These are phyloP conservation scores for Aphelenchoides fujianensis DNA, from an alignment of 1,140 invertebrate species.

Conservation along the genomic window DNA sequence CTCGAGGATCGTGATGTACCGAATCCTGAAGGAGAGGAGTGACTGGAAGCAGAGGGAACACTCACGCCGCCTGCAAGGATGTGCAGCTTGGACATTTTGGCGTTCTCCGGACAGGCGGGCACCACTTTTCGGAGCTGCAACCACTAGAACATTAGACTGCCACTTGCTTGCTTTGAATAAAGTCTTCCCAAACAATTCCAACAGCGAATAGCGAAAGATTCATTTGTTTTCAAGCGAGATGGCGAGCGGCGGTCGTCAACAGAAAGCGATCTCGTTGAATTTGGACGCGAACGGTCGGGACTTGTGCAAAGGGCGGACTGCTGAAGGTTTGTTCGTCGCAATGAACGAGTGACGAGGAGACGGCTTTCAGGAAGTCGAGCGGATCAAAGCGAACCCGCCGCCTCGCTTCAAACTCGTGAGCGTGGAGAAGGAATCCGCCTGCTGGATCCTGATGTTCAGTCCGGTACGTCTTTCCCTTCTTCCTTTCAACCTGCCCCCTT, in stretches of 20 bases:
- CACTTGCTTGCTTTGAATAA: slow-evolving; percentile 13
- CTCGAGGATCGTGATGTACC: slow-evolving; percentile 22
- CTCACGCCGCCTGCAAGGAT: slow-evolving; percentile 17
- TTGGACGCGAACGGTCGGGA: neutral
- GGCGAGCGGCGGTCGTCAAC: slow-evolving; percentile 2
- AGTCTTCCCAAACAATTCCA: too few relatives aligned
- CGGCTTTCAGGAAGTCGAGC: neutral
- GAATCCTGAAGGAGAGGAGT: too few relatives aligned
- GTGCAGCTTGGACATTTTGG: slow-evolving; percentile 20
- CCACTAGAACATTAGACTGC: too few relatives aligned
- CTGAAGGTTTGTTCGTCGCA: slow-evolving; percentile 7
- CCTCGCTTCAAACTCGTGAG: slow-evolving; percentile 10
- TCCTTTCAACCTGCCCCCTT: too few relatives aligned
- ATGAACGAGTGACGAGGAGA: neutral
- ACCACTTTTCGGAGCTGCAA: slow-evolving; percentile 20
- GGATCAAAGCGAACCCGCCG: neutral
- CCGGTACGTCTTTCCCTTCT: slow-evolving; percentile 8
- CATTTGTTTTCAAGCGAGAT: too few relatives aligned
- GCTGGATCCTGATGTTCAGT: slow-evolving; percentile 6
- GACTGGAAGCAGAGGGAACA: too few relatives aligned
- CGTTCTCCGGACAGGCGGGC: slow-evolving; percentile 18
- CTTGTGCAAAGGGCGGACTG: neutral
- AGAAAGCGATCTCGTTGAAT: neutral
- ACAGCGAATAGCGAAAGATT: too few relatives aligned
- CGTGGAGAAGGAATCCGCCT: neutral